A percentile compares a stretch with the other conserved stretches of the same genome.
Evolutionary conservation across 2,797 vertebrate species (phyloP).

Genomic region (Poecilia gillii): DNA sequence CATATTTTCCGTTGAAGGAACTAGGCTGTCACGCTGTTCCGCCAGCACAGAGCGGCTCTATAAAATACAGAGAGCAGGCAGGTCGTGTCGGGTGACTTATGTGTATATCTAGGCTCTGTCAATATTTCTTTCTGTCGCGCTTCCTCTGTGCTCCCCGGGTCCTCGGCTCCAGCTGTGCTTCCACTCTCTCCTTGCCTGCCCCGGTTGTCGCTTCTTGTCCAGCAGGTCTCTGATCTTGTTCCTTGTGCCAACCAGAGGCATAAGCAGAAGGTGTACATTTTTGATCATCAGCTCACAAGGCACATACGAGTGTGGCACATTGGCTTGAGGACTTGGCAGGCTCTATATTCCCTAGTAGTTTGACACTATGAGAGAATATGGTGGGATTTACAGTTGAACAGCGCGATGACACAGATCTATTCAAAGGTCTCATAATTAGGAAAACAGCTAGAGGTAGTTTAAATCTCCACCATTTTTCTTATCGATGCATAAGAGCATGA

Average conservation of each 20-base stretch:
- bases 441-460: constrained; percentile 31
- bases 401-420: constrained; percentile 51
- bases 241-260: constrained; percentile 14
- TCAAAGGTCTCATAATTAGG: constrained; percentile 26
- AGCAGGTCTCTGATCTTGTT: constrained; percentile 6
- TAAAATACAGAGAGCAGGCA: constrained; percentile 81
- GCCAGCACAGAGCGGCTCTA: constrained; percentile 83
- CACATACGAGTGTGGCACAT: constrained; percentile 30
- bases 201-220: constrained; percentile 42
- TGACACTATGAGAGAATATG: constrained; percentile 43
- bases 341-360: constrained; percentile 38
- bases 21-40: constrained; percentile 87
- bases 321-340: constrained; percentile 50
- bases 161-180: constrained; percentile 44
- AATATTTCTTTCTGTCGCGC: constrained; percentile 87
- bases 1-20: constrained; percentile 88
- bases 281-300: constrained; percentile 25
- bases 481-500: constrained; percentile 34
- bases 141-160: constrained; percentile 63
- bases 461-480: constrained; percentile 21
- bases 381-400: constrained; percentile 47
- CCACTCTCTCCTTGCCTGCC: constrained; percentile 25
- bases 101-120: constrained; percentile 87
- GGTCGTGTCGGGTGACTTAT: constrained; percentile 84
- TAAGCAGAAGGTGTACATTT: constrained; percentile 17